Evolutionary conservation across 92 coral and sea anemone genomes (phyloP), one percentile per base, ranked within the genome.

Genomic region (Porites rus): DNA sequence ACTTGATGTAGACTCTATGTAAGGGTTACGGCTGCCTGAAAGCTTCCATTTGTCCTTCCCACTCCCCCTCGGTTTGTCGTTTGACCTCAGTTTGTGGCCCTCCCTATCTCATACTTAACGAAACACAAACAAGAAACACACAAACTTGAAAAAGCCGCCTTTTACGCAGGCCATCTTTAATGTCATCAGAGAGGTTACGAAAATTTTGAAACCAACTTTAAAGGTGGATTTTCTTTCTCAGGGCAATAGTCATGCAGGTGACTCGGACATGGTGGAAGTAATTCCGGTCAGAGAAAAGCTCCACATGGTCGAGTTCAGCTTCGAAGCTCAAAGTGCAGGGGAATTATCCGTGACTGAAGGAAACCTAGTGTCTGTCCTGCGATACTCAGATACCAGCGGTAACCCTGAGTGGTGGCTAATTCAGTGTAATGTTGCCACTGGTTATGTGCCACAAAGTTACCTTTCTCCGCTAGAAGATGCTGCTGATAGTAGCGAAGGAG

Each of bases 391-490:
- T 81, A 89, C 89, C 0, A 90, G 94, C 80, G 99, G 98, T 74
- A 95, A 95, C 90, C 83, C 90, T 1, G 99, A 97, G 50, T 97
- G 99, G 99, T 97, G 99, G 99, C 86, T 92, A 59, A 92, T 95
- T 46, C 88, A 86, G 38, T 65, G 78, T 46, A 78, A 82, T 70
- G 98, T 97, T 70, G 67, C 88, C 19, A 88, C 91, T 19, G 99
- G 99, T 16, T 97, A 92, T 81, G 96, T 95, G 38, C 99, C 99
- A 7, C 84, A 93, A 65, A 92, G 87, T 67, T 97, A 93, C 79
- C 86, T 97, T 28, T 86, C 62, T 38, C 83, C 77, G 58, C 38
- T 60, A 13, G 80, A 14, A 38, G 88, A 77, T 2, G 18, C 25
- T 38, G 77, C 69, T 51, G 28, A 69, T 64, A 19, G 65, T 51